Evolutionary conservation across 2,888 invertebrate genomes (phyloP).

Genomic region (Drosophila emarginata): DNA sequence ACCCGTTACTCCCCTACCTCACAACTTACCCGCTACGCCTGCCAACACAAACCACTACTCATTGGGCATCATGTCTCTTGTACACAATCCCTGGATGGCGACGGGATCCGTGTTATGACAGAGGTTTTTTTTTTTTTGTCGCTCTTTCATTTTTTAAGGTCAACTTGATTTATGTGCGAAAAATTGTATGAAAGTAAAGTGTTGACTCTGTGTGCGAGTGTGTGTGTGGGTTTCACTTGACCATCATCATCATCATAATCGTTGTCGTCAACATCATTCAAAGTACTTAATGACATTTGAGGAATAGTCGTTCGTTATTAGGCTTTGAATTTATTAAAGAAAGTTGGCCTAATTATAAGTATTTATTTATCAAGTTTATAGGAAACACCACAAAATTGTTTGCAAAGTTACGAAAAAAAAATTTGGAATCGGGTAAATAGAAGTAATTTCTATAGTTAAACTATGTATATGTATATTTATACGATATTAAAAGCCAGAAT

Average conservation of each 20-base stretch:
- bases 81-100: conserved; percentile 1
- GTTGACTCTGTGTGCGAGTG: conserved; percentile 26
- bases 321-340: conserved; percentile 1
- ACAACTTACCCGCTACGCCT: neutral
- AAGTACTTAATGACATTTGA: conserved; percentile 1
- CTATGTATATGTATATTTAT: too few relatives aligned
- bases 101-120: conserved; percentile 59
- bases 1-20: neutral
- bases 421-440: too few relatives aligned
- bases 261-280: conserved; percentile 3
- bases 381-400: neutral
- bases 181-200: conserved; percentile 22
- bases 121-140: conserved; percentile 21
- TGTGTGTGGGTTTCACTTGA: conserved; percentile 35
- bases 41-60: neutral
- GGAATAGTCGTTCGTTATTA: neutral
- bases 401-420: too few relatives aligned
- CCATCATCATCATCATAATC: conserved; percentile 30
- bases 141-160: conserved; percentile 57
- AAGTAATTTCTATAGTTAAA: too few relatives aligned
- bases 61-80: neutral
- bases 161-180: conserved; percentile 72
- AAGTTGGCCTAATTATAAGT: conserved; percentile 1
- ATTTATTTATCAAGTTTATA: neutral
- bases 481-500: too few relatives aligned